phyloP scores from a whole-genome alignment of 2,888 invertebrate genomes.

The Hermaeophaga mercurialis region DNA sequence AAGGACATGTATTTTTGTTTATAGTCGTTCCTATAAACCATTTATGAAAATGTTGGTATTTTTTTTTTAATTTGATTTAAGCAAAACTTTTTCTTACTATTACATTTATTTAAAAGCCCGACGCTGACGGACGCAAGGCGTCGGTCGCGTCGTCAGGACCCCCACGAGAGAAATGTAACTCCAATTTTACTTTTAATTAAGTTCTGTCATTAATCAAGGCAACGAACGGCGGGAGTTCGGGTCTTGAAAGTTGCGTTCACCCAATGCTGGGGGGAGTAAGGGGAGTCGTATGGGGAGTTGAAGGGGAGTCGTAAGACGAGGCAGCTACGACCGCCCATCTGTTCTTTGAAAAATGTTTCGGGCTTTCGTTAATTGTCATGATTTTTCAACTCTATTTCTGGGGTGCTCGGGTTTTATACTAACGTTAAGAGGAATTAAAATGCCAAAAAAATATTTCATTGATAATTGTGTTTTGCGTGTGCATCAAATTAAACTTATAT shows the following conservation, averaged over 20 bases:
- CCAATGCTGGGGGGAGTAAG: slow-evolving; percentile 27
- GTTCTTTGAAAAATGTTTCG: slow-evolving; percentile 41
- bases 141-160: slow-evolving; percentile 4
- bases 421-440: too few species aligned
- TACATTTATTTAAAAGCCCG: too few species aligned
- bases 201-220: slow-evolving; percentile 60
- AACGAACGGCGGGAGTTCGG: slow-evolving; percentile 32
- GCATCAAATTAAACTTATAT: too few species aligned
- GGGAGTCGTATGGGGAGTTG: slow-evolving; percentile 15
- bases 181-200: slow-evolving; percentile 61
- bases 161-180: slow-evolving; percentile 53
- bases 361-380: slow-evolving; percentile 42
- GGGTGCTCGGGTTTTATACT: too few species aligned
- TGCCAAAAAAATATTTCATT: too few species aligned
- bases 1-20: too few species aligned
- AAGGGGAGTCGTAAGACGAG: slow-evolving; percentile 26
- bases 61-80: too few species aligned
- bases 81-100: too few species aligned
- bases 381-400: slow-evolving; percentile 43
- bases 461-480: too few species aligned
- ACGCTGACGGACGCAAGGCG: not conserved
- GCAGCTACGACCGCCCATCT: slow-evolving; percentile 35
- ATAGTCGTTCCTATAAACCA: too few species aligned
- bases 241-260: slow-evolving; percentile 31
- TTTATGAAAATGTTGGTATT: too few species aligned